Evolutionary conservation across 2,113 vertebrate species (phyloP).

Genomic region (Procavia capensis): DNA sequence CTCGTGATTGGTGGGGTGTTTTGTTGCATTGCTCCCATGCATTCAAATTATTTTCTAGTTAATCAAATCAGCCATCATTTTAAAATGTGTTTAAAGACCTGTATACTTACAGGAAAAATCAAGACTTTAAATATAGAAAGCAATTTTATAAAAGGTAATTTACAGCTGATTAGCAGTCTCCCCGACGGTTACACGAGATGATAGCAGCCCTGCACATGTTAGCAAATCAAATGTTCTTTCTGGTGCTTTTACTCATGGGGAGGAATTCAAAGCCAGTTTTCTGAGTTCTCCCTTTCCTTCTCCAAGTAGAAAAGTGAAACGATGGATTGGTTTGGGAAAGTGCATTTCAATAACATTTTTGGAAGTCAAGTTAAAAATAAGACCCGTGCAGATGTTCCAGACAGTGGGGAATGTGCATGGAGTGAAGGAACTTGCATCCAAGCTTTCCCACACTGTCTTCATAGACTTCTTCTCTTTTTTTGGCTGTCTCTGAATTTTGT

Average conservation of each 20-base stretch:
- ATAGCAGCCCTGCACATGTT: neutral
- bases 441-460: neutral
- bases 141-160: constrained; percentile 3
- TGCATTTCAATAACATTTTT: neutral
- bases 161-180: constrained; percentile 45
- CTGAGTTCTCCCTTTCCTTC: neutral
- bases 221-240: neutral
- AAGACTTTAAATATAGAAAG: constrained; percentile 27
- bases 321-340: neutral
- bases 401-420: neutral
- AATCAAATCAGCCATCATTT: constrained; percentile 36
- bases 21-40: neutral
- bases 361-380: neutral
- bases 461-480: neutral
- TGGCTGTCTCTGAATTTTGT: neutral
- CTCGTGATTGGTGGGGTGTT: neutral
- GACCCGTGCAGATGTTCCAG: neutral
- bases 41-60: neutral
- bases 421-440: neutral
- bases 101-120: neutral
- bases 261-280: neutral
- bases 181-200: neutral
- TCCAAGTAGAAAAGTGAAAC: neutral
- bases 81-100: constrained; percentile 28
- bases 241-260: neutral